Percentiles rank a stretch among this genome's conserved stretches.
These are phyloP conservation scores for Tachysurus fulvidraco DNA, from an alignment of 2,113 vertebrate species.

Conservation along the genomic window DNA sequence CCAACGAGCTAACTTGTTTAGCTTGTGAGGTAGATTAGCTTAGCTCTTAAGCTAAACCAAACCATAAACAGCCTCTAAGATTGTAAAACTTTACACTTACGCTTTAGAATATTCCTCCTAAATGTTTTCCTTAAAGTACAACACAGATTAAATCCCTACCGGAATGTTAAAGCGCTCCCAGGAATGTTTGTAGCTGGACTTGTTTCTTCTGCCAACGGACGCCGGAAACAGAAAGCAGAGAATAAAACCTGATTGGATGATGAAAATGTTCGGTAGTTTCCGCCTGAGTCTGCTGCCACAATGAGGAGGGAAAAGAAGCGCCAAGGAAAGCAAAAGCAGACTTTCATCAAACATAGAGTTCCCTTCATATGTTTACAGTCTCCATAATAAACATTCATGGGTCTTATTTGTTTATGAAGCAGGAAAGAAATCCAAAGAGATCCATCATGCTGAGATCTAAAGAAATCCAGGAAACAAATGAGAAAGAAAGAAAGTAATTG, in stretches of 20 bases:
- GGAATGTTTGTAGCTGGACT: conserved; percentile 38
- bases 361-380: neutral
- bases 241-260: conserved; percentile 48
- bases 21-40: conserved; percentile 6
- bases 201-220: conserved; percentile 52
- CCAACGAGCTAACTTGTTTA: conserved; percentile 16
- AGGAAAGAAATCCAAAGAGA: neutral
- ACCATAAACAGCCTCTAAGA: neutral
- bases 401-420: neutral
- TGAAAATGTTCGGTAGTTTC: neutral
- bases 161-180: conserved; percentile 23
- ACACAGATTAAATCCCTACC: conserved; percentile 21
- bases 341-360: neutral
- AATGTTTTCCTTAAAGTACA: neutral
- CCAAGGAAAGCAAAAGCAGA: neutral
- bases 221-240: conserved; percentile 49
- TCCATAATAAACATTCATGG: neutral
- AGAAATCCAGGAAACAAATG: no score
- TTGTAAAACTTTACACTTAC: neutral
- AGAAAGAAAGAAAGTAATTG: no score
- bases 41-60: neutral
- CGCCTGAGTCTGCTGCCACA: neutral
- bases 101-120: neutral
- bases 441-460: no score
- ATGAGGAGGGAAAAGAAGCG: conserved; percentile 17